Evolutionary conservation across 1,140 invertebrate species (phyloP).

Genomic region (Calycopis cecrops): DNA sequence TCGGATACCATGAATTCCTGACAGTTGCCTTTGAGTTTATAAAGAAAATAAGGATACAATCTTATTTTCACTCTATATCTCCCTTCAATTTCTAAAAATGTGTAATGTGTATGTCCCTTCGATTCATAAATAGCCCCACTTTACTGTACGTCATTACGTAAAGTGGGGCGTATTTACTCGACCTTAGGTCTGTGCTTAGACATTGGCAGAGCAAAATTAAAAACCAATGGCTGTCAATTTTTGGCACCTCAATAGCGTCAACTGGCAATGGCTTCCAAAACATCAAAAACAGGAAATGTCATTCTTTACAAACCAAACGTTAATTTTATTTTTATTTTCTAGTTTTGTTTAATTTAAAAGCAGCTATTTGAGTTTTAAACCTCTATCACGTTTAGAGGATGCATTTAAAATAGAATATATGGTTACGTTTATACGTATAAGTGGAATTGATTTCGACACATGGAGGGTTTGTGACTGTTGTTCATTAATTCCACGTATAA

Average conservation of each 20-base stretch:
- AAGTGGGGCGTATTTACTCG: no score
- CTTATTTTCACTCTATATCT: no score
- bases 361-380: background rate
- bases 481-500: constrained; percentile 7
- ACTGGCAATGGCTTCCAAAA: background rate
- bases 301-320: background rate
- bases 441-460: background rate
- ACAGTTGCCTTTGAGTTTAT: no score
- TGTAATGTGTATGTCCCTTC: no score
- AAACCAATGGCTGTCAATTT: background rate
- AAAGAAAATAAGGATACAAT: no score
- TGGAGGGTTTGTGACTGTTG: constrained; percentile 2
- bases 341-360: background rate
- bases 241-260: background rate
- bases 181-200: no score
- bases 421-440: background rate
- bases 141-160: no score
- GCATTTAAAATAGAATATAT: background rate
- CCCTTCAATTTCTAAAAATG: no score
- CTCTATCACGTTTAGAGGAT: background rate
- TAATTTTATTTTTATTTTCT: constrained; percentile 10
- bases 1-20: no score
- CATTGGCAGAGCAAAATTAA: no score
- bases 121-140: no score
- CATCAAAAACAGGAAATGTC: background rate